Conservation (phyloP, 1,140 invertebrate genomes). For the Drosophila teissieri region DNA sequence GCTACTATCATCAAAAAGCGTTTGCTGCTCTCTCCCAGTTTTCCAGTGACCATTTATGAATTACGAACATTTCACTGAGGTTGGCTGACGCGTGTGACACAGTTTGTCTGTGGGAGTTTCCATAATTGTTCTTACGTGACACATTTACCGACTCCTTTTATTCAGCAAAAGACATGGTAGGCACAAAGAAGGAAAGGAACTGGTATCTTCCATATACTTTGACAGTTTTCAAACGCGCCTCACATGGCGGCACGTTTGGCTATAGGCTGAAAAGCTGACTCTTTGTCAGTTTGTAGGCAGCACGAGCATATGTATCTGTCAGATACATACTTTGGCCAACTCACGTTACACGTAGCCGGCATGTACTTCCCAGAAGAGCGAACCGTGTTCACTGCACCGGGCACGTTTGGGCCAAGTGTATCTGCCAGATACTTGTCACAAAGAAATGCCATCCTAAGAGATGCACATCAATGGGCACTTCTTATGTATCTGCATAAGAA, state of each 20-base stretch:
- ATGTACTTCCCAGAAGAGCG: conserved; percentile 19
- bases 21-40: conserved; percentile 6
- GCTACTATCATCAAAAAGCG: not conserved
- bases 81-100: conserved; percentile 43
- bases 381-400: conserved; percentile 13
- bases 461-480: too few relatives aligned
- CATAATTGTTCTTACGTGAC: conserved; percentile 63
- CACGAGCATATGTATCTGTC: conserved; percentile 40
- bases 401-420: conserved; percentile 43
- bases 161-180: conserved; percentile 8
- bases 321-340: conserved; percentile 48
- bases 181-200: not conserved
- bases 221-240: conserved; percentile 48
- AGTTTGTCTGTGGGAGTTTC: conserved; percentile 47
- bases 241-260: conserved; percentile 32
- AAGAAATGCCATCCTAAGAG: not conserved
- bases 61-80: conserved; percentile 45
- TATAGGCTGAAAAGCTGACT: conserved; percentile 34
- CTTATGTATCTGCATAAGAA: too few relatives aligned
- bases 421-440: conserved; percentile 43
- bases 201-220: conserved; percentile 44
- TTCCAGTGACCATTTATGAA: conserved; percentile 29
- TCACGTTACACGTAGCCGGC: conserved; percentile 30
- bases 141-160: conserved; percentile 20
- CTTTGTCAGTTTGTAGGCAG: conserved; percentile 38